These are phyloP conservation scores for Sylvicola cinctus DNA, from an alignment of 2,888 invertebrate genomes.

Conservation along the genomic window DNA sequence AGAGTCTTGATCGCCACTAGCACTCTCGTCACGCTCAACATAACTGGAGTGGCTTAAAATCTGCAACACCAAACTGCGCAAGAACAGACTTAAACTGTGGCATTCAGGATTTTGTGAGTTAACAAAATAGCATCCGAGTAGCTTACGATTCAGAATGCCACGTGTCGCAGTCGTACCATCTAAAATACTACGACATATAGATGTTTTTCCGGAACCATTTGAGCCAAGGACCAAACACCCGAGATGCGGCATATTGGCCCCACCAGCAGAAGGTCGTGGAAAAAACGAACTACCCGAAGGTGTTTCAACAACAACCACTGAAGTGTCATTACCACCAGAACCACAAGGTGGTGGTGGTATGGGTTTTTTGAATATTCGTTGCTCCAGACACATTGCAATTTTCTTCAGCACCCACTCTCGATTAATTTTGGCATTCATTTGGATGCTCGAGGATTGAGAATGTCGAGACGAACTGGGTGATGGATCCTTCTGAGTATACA, in stretches of 20 bases:
- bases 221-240: conserved; percentile 80
- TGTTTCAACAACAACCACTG: conserved; percentile 7
- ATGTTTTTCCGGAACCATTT: conserved; percentile 88
- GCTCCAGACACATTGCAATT: conserved; percentile 76
- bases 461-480: neutral
- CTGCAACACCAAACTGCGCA: conserved; percentile 67
- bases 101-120: conserved; percentile 73
- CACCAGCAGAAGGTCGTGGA: neutral
- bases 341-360: conserved; percentile 6
- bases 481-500: neutral
- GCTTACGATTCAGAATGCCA: conserved; percentile 38
- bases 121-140: conserved; percentile 74
- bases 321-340: conserved; percentile 8
- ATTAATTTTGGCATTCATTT: conserved; percentile 18
- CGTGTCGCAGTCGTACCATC: conserved; percentile 25
- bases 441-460: neutral
- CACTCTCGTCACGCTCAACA: conserved; percentile 18
- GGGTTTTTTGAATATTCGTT: conserved; percentile 53
- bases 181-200: conserved; percentile 53
- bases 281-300: conserved; percentile 3
- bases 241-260: conserved; percentile 26
- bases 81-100: conserved; percentile 66
- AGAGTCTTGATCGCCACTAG: conserved; percentile 13
- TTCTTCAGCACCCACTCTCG: conserved; percentile 95
- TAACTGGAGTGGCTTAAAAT: conserved; percentile 46